A percentile compares a stretch with the other conserved stretches of the same genome.
Conservation (phyloP, 2,113 vertebrate species). For the Paramormyrops kingsleyae region DNA sequence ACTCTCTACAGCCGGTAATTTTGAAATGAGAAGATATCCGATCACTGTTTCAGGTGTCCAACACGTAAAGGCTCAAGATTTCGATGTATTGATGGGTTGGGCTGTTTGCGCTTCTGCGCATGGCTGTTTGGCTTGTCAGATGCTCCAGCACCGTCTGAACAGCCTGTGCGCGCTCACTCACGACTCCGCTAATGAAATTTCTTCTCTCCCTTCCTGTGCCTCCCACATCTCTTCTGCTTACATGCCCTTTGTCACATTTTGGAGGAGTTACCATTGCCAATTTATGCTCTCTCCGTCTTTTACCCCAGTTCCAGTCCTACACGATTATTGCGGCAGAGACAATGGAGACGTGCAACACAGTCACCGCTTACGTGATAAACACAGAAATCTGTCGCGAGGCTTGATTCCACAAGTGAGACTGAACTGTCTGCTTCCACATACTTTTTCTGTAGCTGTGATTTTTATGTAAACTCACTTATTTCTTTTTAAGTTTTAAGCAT, state of each 20-base stretch:
- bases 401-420: neutral
- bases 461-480: neutral
- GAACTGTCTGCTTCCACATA: neutral
- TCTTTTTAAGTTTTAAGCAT: neutral
- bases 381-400: neutral
- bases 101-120: neutral
- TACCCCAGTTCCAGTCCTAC: neutral
- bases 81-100: neutral
- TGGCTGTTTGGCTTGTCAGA: neutral
- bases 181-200: conserved; percentile 19
- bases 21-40: neutral
- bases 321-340: conserved; percentile 27
- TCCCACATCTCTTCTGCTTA: conserved; percentile 24
- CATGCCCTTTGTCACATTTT: conserved; percentile 16
- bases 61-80: neutral
- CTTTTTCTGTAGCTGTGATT: too few species aligned
- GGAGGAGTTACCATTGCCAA: neutral
- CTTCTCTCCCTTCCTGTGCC: conserved; percentile 7
- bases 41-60: neutral
- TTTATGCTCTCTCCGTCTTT: conserved; percentile 9
- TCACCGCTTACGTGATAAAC: conserved; percentile 46
- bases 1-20: neutral
- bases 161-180: conserved; percentile 12
- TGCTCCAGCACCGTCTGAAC: neutral
- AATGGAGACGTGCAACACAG: conserved; percentile 25